Base-by-base conservation (phyloP, 2,888 invertebrate genomes). In the Diplolepis rosae region DNA sequence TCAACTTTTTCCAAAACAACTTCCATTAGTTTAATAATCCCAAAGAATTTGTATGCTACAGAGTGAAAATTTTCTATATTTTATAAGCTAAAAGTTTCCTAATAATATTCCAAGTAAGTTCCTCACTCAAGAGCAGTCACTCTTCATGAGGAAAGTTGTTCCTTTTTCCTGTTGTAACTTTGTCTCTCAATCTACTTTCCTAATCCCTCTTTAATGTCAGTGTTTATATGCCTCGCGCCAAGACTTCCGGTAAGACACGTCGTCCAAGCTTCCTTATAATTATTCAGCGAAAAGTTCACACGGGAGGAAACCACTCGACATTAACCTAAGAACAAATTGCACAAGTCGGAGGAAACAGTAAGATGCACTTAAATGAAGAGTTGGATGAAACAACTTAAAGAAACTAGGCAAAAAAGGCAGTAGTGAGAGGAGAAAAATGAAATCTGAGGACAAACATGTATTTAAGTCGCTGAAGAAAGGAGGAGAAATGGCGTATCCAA, bases 181-280 rank as follows among this genome's bases (percentile, higher is more conserved):
- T 42, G 67, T 39, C 66, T 69, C 52, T 50, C 18, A 56, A 45
- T 30, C 65, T 66, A 72, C 72, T 68, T 71, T 79, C 42, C 70
- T 75, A 78, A 79, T 77, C 67, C 70, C 67, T 69, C 67, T 72
- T 72, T 71, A 69, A 74, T 65, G 69, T 52, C 69, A 52, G n/a
- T 48, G 66, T 68, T 68, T 66, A 56, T 39, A 42, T 68, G 54
- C n/a, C 50, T 61, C 13, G 28, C 18, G 35, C 9, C 28, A 35
- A 65, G 67, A 69, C 68, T 71, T 71, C 61, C 66, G 61, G 35
- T 56, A 54, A 7, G 74, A 77, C 71, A 70, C 71, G 72, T 70
- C 71, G 68, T 61, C 61, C 61, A 61, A 61, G 61, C 61, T 72
- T 66, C 71, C 77, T 75, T 73, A 74, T 74, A 78, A 80, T 79